phyloP scores from a whole-genome alignment of 92 coral and sea anemone species.

The Parazoanthus atlanticus region DNA sequence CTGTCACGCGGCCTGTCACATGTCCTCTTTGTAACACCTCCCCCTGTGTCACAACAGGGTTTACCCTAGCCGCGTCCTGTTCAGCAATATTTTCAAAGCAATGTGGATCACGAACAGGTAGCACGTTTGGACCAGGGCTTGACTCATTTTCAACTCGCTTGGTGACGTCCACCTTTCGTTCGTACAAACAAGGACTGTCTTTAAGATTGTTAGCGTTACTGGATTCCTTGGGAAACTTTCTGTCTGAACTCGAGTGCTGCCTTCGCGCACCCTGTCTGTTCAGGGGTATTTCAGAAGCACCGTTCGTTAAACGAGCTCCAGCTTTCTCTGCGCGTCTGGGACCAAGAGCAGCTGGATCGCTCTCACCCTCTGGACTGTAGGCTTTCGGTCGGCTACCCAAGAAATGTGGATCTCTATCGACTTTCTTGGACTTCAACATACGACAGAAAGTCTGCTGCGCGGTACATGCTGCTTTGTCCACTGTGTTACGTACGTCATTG shows the following conservation, averaged over 20 bases:
- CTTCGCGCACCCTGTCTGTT: background rate
- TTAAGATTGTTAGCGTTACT: background rate
- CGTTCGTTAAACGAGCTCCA: background rate
- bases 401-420: conserved; percentile 16
- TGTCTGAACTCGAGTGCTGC: background rate
- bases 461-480: background rate
- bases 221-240: background rate
- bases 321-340: conserved; percentile 52
- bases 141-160: background rate
- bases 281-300: background rate
- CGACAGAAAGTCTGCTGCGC: conserved; percentile 7
- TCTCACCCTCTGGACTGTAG: conserved; percentile 87
- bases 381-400: conserved; percentile 71
- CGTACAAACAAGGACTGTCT: background rate
- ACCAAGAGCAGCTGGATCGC: conserved; percentile 69
- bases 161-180: background rate
- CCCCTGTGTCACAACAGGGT: background rate
- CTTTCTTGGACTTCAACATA: conserved; percentile 2
- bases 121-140: background rate
- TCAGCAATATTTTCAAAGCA: background rate
- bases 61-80: conserved; percentile 16
- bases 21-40: background rate
- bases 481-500: background rate
- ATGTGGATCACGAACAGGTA: background rate
- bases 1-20: conserved; percentile 24